Base-by-base conservation (phyloP, 2,888 invertebrate genomes). In the Pristionchus entomophagus region DNA sequence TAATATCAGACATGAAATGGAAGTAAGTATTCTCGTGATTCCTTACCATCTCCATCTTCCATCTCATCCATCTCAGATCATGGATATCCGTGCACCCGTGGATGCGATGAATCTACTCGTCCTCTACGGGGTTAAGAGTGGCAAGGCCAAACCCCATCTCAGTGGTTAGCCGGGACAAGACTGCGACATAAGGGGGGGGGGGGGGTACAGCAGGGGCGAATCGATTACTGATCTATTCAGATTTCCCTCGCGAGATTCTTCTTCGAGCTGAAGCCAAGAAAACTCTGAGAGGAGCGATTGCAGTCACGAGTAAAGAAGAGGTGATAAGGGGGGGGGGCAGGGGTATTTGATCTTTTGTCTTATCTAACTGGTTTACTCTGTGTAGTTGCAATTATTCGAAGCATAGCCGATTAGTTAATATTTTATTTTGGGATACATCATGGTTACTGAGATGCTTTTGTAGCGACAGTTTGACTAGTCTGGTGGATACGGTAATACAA, bases 21-120 rank as follows among this genome's bases (percentile, higher is more conserved):
- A n/a, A n/a, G n/a, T n/a, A n/a, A n/a, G n/a, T n/a, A n/a, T n/a
- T n/a, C n/a, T n/a, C n/a, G n/a, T n/a, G n/a, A n/a, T n/a, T n/a
- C n/a, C n/a, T n/a, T n/a, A n/a, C n/a, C n/a, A n/a, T n/a, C n/a
- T n/a, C n/a, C n/a, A n/a, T n/a, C n/a, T n/a, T 78, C 10, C 41
- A 45, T 78, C 12, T 45, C 45, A 45, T 45, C 6, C 45, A n/a
- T 35, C 38, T 77, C 53, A 86, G 59, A 87, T 92, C 73, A 86
- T 92, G 41, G 89, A 92, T 77, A 86, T 93, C n/a, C 91, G 93
- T 6, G 92, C 91, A 0, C 93, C 93, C 0, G 91, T 90, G 77
- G 93, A 93, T 87, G 91, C 89, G n/a, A 92, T 93, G 88, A 93
- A 93, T 86, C 87, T 93, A 89, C 87, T 90, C 32, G 62, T 89